A percentile compares a stretch with the other conserved stretches of the same genome.
Evolutionary conservation across 2,113 vertebrate genomes (phyloP).

Genomic region (Hippocampus zosterae): DNA sequence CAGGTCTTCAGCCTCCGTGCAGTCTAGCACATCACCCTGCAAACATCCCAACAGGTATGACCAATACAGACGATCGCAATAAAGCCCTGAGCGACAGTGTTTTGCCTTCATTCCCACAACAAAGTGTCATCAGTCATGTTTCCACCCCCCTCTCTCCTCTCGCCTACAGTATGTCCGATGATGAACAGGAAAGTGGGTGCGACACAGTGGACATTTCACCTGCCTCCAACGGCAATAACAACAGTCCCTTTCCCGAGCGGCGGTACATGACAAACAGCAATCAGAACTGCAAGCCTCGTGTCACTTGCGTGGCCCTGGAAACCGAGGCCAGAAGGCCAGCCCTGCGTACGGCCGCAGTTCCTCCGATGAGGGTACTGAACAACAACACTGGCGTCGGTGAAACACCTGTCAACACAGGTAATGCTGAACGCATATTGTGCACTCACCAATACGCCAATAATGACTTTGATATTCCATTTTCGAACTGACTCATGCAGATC

Average conservation of each 20-base stretch:
- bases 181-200: constrained; percentile 91
- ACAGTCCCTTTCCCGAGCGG: constrained; percentile 82
- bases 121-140: background rate
- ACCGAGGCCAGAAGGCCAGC: constrained; percentile 78
- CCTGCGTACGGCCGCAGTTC: constrained; percentile 87
- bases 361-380: constrained; percentile 83
- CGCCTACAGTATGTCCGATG: constrained; percentile 86
- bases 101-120: background rate
- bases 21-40: constrained; percentile 88
- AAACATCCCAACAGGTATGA: constrained; percentile 90
- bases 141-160: background rate
- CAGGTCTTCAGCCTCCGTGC: constrained; percentile 83
- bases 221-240: constrained; percentile 79
- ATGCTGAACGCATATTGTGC: background rate
- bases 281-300: constrained; percentile 73
- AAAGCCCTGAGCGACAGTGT: background rate
- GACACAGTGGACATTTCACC: constrained; percentile 91
- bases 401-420: constrained; percentile 79
- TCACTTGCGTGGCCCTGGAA: constrained; percentile 63
- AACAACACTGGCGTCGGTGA: constrained; percentile 72
- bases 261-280: constrained; percentile 80
- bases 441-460: background rate
- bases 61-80: background rate
- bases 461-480: background rate
- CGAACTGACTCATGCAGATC: background rate